These are phyloP conservation scores for Sus cebifrons DNA, from an alignment of 2,797 vertebrate species.

Conservation along the genomic window DNA sequence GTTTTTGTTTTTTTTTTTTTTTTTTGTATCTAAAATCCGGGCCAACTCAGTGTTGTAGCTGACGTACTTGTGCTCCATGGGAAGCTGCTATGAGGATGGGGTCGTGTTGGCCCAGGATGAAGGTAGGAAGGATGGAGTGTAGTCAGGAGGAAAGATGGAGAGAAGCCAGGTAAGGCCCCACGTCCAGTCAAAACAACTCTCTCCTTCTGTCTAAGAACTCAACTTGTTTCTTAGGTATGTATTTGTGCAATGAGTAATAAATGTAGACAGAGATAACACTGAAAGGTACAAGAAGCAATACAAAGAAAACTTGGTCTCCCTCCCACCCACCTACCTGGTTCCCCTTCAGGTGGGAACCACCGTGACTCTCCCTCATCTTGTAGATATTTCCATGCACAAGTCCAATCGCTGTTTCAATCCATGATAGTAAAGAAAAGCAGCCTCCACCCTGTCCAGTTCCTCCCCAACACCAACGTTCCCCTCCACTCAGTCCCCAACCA, in stretches of 20 bases:
- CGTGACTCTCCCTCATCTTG: neutral
- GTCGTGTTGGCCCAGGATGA: neutral
- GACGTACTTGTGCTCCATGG: neutral
- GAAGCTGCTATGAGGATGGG: neutral
- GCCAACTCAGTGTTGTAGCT: neutral
- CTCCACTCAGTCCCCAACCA: neutral
- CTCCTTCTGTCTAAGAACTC: neutral
- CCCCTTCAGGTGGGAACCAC: neutral
- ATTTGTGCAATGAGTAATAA: neutral
- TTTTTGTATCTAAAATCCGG: neutral
- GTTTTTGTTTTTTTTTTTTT: neutral
- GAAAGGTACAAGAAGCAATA: neutral
- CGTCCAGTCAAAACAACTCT: slow-evolving; percentile 18
- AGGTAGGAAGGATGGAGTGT: neutral
- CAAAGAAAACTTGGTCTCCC: neutral
- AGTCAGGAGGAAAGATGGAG: neutral
- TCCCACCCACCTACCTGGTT: neutral
- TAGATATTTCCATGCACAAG: neutral
- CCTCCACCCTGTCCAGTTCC: too few species aligned
- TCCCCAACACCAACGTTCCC: neutral
- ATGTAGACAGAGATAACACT: neutral
- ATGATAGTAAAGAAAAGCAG: slow-evolving; percentile 5
- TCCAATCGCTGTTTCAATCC: slow-evolving; percentile 9
- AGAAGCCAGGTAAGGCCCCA: neutral
- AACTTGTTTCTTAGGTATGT: neutral